phyloP scores from a whole-genome alignment of 2,888 invertebrate species.

The Pilophorus perplexus region DNA sequence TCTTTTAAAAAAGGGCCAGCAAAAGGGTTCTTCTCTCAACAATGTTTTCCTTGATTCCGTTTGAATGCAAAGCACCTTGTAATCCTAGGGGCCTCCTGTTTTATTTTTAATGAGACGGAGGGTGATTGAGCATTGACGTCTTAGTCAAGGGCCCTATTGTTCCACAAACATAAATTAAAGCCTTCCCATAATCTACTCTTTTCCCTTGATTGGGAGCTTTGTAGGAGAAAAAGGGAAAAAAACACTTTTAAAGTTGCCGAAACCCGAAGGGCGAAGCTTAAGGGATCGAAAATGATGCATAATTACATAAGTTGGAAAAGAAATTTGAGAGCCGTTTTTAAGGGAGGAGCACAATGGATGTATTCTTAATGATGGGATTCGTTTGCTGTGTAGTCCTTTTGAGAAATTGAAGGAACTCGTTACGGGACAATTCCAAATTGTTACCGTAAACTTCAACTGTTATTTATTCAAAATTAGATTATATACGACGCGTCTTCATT shows the following conservation, averaged over 20 bases:
- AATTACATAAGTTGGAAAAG: slow-evolving; percentile 10
- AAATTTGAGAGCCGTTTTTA: not conserved
- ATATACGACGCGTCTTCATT: no score
- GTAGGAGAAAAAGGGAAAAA: slow-evolving; percentile 7
- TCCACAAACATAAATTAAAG: slow-evolving; percentile 27
- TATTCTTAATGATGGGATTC: slow-evolving; percentile 9
- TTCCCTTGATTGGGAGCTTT: slow-evolving; percentile 24
- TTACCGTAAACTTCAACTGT: no score
- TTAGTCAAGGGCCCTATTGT: slow-evolving; percentile 31
- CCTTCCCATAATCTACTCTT: slow-evolving; percentile 27
- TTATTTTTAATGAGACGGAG: slow-evolving; percentile 40
- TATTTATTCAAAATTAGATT: no score
- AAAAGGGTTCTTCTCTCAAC: slow-evolving; percentile 33
- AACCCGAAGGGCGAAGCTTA: not conserved
- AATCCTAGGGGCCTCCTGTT: slow-evolving; percentile 33
- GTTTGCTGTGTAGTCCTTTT: not conserved
- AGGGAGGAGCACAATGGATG: not conserved
- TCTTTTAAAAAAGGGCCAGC: slow-evolving; percentile 16
- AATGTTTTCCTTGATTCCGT: slow-evolving; percentile 37
- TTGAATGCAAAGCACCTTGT: slow-evolving; percentile 43
- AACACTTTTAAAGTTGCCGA: slow-evolving; percentile 7
- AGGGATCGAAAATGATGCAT: slow-evolving; percentile 16
- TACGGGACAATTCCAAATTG: no score
- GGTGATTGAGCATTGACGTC: slow-evolving; percentile 43
- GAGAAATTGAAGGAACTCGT: no score